Percentiles rank a stretch among this genome's conserved stretches.
Conservation (phyloP, 2,797 vertebrate genomes). For the Labroides dimidiatus region DNA sequence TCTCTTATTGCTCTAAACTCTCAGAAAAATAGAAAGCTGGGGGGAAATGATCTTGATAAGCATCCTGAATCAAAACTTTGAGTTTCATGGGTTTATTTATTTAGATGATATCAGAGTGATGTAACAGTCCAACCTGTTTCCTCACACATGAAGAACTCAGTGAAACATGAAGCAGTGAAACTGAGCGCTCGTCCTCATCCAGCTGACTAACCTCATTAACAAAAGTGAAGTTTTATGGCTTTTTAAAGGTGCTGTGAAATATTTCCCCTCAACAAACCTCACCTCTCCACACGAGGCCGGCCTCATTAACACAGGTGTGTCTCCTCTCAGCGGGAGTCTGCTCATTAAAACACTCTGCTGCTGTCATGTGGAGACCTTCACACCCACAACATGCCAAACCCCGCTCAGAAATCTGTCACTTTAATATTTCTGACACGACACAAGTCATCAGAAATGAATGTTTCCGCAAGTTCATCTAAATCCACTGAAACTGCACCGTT, state of each 20-base stretch:
- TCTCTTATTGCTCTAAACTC: too few relatives aligned
- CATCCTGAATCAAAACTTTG: too few relatives aligned
- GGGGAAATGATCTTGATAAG: too few relatives aligned
- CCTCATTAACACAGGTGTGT: constrained; percentile 37
- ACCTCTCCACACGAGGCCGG: not conserved
- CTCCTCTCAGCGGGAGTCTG: not conserved
- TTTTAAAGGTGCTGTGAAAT: not conserved
- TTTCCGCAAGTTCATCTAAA: not conserved
- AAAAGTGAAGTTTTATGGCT: not conserved
- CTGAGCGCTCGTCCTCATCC: not conserved
- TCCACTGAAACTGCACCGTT: not conserved
- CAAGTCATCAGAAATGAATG: not conserved
- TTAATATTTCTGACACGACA: not conserved
- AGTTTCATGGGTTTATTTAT: too few relatives aligned
- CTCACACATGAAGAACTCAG: too few relatives aligned
- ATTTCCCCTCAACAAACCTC: not conserved
- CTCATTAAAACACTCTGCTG: constrained; percentile 30
- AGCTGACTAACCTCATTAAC: constrained; percentile 5
- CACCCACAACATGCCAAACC: constrained; percentile 29
- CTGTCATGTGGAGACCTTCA: constrained; percentile 1
- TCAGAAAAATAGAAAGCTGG: too few relatives aligned
- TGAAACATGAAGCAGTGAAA: not conserved
- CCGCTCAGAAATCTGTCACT: constrained; percentile 13
- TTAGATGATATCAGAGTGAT: too few relatives aligned
- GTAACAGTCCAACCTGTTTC: too few relatives aligned